Evolutionary conservation across 2,888 invertebrate genomes (phyloP).

Genomic region (Volucella inanis): DNA sequence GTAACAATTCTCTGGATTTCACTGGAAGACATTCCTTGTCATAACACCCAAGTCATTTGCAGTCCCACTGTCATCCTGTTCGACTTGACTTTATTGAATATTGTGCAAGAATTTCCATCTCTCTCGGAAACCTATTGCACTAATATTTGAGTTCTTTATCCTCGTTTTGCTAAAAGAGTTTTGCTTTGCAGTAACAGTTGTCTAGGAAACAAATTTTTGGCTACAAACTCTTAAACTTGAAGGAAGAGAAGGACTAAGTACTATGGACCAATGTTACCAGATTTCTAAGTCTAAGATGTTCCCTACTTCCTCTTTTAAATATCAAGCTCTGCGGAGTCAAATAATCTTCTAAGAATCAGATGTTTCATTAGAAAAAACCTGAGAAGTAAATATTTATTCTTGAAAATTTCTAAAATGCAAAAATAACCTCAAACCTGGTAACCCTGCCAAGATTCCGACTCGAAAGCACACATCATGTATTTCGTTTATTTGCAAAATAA

Average conservation of each 20-base stretch:
- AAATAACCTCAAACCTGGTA: too few species aligned
- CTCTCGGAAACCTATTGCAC: background rate
- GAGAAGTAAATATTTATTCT: too few species aligned
- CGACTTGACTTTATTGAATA: background rate
- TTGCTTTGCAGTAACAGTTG: background rate
- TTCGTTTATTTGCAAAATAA: constrained; percentile 38
- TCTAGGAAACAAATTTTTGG: constrained; percentile 5
- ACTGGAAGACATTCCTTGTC: background rate
- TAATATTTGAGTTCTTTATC: constrained; percentile 7
- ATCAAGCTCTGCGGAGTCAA: too few species aligned
- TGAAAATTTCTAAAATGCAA: too few species aligned
- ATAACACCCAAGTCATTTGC: background rate
- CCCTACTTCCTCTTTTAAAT: too few species aligned
- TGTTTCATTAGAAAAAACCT: too few species aligned
- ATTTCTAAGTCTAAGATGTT: too few species aligned
- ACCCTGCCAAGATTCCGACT: too few species aligned
- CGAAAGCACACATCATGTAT: background rate
- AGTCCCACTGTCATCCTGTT: background rate
- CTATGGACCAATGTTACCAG: background rate
- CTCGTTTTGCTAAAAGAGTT: background rate
- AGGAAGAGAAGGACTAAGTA: background rate
- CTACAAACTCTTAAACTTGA: too few species aligned
- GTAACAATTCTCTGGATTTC: constrained; percentile 7
- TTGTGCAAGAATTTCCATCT: constrained; percentile 3
- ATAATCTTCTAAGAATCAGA: too few species aligned